Evolutionary conservation across 35 echinoderm and acorn worm species (phyloP).

Genomic region (Apostichopus parvimensis): DNA sequence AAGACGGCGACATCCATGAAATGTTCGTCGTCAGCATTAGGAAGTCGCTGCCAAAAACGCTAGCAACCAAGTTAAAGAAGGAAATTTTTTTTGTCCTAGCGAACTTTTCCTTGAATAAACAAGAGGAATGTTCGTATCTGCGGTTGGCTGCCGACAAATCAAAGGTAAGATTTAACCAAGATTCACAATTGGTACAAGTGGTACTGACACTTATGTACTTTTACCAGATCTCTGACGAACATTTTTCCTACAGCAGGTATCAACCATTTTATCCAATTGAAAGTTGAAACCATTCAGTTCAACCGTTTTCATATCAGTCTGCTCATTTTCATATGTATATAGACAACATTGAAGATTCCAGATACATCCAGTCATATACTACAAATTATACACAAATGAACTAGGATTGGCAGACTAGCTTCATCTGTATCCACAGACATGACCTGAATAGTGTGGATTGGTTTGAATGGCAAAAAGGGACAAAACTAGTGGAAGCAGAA

Average conservation of each 20-base stretch:
- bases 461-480: too few relatives aligned
- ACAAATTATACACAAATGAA: too few relatives aligned
- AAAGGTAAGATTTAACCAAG: conserved; percentile 1
- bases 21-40: neutral
- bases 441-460: too few relatives aligned
- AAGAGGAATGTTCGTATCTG: conserved; percentile 11
- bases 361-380: too few relatives aligned
- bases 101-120: neutral
- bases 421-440: too few relatives aligned
- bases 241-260: neutral
- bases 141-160: neutral
- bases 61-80: neutral
- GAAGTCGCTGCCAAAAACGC: neutral
- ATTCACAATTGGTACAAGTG: neutral
- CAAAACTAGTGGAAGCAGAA: too few relatives aligned
- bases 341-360: too few relatives aligned
- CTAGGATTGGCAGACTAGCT: too few relatives aligned
- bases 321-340: too few relatives aligned
- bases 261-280: neutral
- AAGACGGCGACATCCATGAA: neutral
- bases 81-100: neutral
- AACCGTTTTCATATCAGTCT: neutral
- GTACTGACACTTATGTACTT: neutral
- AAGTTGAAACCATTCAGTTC: neutral
- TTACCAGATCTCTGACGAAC: neutral